Percentiles rank a stretch among this genome's conserved stretches.
Evolutionary conservation across 2,113 vertebrate genomes (phyloP).

Genomic region (Eleginops maclovinus): DNA sequence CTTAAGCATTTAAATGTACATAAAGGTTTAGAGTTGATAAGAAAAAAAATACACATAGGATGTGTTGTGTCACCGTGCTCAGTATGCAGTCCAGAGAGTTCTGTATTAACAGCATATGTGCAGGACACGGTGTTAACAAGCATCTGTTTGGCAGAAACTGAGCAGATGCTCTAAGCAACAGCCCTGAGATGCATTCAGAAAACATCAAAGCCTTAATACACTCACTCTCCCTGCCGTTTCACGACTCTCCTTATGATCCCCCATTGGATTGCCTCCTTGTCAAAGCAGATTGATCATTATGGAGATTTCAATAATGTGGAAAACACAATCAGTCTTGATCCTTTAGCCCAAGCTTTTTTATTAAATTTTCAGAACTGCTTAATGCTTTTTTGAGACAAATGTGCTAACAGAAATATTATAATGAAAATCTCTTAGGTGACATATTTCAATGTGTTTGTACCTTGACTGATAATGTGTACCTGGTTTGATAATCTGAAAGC

Average conservation of each 20-base stretch:
- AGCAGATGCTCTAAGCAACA: slow-evolving; percentile 19
- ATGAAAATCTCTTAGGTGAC: not conserved
- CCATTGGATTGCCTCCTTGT: too few relatives aligned
- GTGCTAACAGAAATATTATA: not conserved
- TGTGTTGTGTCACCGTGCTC: not conserved
- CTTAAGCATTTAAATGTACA: not conserved
- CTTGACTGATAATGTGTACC: not conserved
- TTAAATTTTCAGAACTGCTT: not conserved
- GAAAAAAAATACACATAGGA: not conserved
- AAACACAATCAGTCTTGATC: too few relatives aligned
- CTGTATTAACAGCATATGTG: slow-evolving; percentile 3
- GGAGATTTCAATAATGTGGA: too few relatives aligned
- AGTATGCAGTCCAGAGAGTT: not conserved
- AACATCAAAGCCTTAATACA: not conserved
- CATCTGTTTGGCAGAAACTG: not conserved
- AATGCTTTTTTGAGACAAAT: not conserved
- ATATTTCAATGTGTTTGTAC: not conserved
- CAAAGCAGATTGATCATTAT: too few relatives aligned
- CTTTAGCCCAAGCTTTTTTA: not conserved
- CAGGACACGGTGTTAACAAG: not conserved
- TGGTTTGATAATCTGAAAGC: not conserved
- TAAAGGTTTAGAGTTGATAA: not conserved
- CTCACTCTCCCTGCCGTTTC: not conserved
- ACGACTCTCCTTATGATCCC: too few relatives aligned
- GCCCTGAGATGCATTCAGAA: not conserved